Base-by-base conservation (phyloP, 1,140 invertebrate species). In the Macrobrachium rosenbergii region DNA sequence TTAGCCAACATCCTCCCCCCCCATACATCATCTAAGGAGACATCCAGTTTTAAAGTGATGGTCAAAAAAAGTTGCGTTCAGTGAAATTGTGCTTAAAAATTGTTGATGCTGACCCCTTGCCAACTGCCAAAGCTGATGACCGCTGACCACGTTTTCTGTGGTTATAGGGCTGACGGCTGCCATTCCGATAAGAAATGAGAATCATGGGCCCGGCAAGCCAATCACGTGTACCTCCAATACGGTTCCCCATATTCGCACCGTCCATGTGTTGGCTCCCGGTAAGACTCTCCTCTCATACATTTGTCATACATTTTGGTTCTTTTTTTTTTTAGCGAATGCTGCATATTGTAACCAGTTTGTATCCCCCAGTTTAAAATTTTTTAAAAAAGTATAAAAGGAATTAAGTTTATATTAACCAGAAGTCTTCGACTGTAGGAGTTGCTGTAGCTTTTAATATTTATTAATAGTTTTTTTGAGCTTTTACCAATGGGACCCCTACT, bases 141-240 rank as follows among this genome's bases (percentile, higher is more conserved):
- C 23, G 69, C 69, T 72, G 69, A 72, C 69, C 69, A 72, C 69
- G 21, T 72, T 72, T 72, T 72, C 69, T 72, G 69, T 72, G 69
- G 69, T 83, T 83, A 83, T 88, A 88, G 87, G 87, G 19, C 76
- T 88, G 77, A 84, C 81, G 79, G 87, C 82, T 59, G 87, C 85
- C 78, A 87, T 87, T 75, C 85, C 64, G 37, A n/a, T 88, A 23
- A 83, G 87, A 84, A 83, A 88, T 73, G 87, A 88, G 16, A 79
- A 21, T 63, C 86, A 81, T 17, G 19, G 73, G 16, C 43, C 87
- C 12, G 64, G 76, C 82, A 88, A 88, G 84, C 52, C 45, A 28
- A n/a, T 77, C 12, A 52, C 52, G 52, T 52, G 52, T n/a, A 75
- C 62, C 67, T 76, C 67, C 69, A 87, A 87, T 87, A 43, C 78